phyloP scores from a whole-genome alignment of 2,113 vertebrate species.

The Potamarius usumacintae region DNA sequence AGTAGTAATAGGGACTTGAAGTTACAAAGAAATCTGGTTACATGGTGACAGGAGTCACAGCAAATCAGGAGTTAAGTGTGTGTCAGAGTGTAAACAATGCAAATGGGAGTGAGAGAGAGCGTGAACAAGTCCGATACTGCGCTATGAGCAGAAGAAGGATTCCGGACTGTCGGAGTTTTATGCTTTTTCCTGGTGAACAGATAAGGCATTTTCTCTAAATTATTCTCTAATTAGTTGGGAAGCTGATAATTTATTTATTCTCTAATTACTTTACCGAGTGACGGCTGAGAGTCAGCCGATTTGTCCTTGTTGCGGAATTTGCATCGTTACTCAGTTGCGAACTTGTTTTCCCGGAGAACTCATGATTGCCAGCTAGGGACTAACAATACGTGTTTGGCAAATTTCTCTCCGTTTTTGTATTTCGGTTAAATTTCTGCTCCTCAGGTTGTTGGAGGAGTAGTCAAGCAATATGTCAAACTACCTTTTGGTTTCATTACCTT shows the following conservation, averaged over 20 bases:
- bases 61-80: not conserved
- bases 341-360: not conserved
- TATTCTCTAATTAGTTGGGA: not conserved
- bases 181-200: not conserved
- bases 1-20: not conserved
- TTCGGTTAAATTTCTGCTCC: not conserved
- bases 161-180: not conserved
- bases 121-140: no score
- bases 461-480: not conserved
- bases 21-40: not conserved
- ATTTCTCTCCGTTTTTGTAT: not conserved
- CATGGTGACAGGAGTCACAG: not conserved
- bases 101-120: constrained; percentile 1
- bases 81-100: constrained; percentile 1
- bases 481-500: not conserved
- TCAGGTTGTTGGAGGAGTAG: no score
- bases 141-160: not conserved
- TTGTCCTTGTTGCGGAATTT: not conserved
- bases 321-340: not conserved
- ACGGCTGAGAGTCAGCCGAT: not conserved
- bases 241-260: not conserved
- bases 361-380: not conserved
- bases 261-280: not conserved
- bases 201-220: not conserved
- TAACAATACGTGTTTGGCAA: not conserved